A percentile compares a stretch with the other conserved stretches of the same genome.
phyloP scores from a whole-genome alignment of 2,113 vertebrate genomes.

The Antechinus flavipes region DNA sequence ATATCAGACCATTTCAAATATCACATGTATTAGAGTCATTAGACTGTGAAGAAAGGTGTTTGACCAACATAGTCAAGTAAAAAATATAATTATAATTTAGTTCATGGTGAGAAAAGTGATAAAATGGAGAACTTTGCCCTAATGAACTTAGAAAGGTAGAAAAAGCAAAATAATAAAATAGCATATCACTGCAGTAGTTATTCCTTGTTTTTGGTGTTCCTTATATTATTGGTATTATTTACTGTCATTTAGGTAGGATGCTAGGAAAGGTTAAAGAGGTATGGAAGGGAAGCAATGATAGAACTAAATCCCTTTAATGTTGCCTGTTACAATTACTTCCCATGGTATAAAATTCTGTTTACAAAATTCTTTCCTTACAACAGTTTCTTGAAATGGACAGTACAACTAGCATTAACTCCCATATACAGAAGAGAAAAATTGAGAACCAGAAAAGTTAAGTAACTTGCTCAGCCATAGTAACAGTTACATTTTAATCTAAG shows the following conservation, averaged over 20 bases:
- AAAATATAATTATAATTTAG: neutral
- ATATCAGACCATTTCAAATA: conserved; percentile 53
- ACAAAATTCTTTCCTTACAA: too few species aligned
- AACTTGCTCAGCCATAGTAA: too few species aligned
- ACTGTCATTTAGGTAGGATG: too few species aligned
- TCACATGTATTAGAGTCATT: conserved; percentile 33
- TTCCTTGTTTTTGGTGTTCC: neutral
- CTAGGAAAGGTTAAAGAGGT: neutral
- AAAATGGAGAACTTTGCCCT: neutral
- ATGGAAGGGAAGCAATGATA: neutral
- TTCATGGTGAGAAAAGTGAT: conserved; percentile 42
- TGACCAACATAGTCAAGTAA: conserved; percentile 15
- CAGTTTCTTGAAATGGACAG: too few species aligned
- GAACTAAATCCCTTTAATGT: too few species aligned
- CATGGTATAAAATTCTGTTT: too few species aligned
- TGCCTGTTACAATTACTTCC: too few species aligned
- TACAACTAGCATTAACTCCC: too few species aligned
- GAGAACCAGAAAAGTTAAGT: too few species aligned
- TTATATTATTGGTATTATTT: neutral
- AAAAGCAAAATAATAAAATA: neutral
- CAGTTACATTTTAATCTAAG: too few species aligned
- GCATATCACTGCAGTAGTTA: neutral
- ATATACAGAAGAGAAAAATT: too few species aligned
- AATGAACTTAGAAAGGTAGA: neutral
- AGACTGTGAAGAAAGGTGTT: conserved; percentile 50